A percentile compares a stretch with the other conserved stretches of the same genome.
Evolutionary conservation across 2,888 invertebrate species (phyloP).

Genomic region (Philonicus albiceps): DNA sequence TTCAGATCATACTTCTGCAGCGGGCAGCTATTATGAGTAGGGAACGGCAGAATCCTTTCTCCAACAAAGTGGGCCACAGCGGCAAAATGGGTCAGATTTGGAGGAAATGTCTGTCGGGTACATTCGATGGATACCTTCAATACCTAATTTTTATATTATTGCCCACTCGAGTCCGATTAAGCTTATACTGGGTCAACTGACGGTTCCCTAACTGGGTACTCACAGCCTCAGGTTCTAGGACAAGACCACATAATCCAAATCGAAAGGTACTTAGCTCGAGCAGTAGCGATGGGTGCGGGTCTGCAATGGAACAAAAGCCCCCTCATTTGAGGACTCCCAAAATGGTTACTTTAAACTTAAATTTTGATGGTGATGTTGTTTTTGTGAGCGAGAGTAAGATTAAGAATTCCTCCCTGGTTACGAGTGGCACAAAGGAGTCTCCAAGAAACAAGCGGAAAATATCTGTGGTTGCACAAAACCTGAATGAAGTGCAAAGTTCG

Average conservation of each 20-base stretch:
- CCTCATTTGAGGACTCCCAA: conserved; percentile 63
- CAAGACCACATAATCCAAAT: conserved; percentile 44
- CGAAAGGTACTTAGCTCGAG: conserved; percentile 53
- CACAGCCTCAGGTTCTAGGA: conserved; percentile 43
- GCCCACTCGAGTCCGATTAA: conserved; percentile 24
- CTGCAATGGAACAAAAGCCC: conserved; percentile 61
- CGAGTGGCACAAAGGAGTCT: not conserved
- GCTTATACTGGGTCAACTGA: not conserved
- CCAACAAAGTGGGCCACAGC: conserved; percentile 43
- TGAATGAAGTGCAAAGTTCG: conserved; percentile 1
- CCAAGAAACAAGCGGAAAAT: conserved; percentile 28
- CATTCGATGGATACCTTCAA: conserved; percentile 34
- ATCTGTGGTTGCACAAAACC: not conserved
- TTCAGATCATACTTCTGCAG: conserved; percentile 8
- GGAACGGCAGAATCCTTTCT: conserved; percentile 55
- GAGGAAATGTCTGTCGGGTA: conserved; percentile 64
- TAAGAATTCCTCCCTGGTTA: not conserved
- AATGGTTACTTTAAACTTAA: conserved; percentile 60
- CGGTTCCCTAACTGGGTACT: not conserved
- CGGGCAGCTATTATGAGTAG: conserved; percentile 57
- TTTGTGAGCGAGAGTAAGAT: conserved; percentile 53
- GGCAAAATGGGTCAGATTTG: conserved; percentile 58
- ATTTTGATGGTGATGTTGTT: conserved; percentile 62
- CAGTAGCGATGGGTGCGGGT: conserved; percentile 60
- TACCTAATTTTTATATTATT: not conserved